Evolutionary conservation across 1,140 invertebrate species (phyloP).

Genomic region (Piezodorus guildinii): DNA sequence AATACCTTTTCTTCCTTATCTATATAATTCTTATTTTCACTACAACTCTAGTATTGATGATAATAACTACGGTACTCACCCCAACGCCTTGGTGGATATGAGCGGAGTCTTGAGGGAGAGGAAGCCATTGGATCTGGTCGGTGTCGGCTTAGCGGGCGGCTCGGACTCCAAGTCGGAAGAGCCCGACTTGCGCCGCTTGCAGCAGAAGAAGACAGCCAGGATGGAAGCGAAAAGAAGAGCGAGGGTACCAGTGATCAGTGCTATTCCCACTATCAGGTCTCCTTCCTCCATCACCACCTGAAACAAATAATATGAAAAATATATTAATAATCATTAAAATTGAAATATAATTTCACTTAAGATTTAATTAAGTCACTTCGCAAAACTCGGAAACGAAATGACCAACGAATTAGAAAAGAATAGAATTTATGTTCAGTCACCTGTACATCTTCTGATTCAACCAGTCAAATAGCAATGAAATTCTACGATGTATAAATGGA

Average conservation of each 20-base stretch:
- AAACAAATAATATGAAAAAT: not conserved
- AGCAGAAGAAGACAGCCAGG: constrained; percentile 36
- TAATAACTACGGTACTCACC: constrained; percentile 38
- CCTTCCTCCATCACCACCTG: constrained; percentile 40
- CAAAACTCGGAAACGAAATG: too few relatives aligned
- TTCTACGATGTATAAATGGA: too few relatives aligned
- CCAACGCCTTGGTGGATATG: constrained; percentile 50
- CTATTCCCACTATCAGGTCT: constrained; percentile 39
- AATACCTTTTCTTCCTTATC: too few relatives aligned
- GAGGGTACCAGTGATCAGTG: constrained; percentile 39
- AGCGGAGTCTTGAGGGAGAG: constrained; percentile 64
- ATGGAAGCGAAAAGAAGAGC: constrained; percentile 36
- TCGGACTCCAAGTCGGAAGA: constrained; percentile 28
- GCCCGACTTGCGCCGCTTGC: constrained; percentile 35
- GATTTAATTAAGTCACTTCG: too few relatives aligned
- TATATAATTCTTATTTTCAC: too few relatives aligned
- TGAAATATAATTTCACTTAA: too few relatives aligned
- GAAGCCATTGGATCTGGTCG: constrained; percentile 48
- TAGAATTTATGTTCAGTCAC: too few relatives aligned
- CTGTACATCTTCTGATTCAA: too few relatives aligned
- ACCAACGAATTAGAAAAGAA: too few relatives aligned
- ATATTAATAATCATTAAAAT: too few relatives aligned
- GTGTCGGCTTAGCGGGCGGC: constrained; percentile 21
- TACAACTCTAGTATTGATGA: too few relatives aligned
- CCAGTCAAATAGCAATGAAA: too few relatives aligned